phyloP scores from a whole-genome alignment of 2,797 vertebrate species.

The Vireo griseus region DNA sequence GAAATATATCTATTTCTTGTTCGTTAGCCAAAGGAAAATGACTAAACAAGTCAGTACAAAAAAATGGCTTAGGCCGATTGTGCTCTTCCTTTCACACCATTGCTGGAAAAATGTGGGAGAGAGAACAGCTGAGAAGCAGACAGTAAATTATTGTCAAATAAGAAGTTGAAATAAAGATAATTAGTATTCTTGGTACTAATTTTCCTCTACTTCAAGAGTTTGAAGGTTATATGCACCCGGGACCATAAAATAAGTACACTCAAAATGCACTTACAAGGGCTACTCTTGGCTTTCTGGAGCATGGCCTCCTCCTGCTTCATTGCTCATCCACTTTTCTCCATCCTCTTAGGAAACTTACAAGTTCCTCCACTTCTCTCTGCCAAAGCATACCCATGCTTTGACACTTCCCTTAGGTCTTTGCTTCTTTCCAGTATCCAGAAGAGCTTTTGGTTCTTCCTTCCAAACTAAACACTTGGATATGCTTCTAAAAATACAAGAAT shows the following conservation, averaged over 20 bases:
- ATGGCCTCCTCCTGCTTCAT: neutral
- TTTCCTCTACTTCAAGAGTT: neutral
- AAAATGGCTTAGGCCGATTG: neutral
- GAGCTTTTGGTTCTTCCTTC: neutral
- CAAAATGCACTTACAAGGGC: neutral
- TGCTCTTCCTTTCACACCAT: neutral
- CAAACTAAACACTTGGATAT: neutral
- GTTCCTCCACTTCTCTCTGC: neutral
- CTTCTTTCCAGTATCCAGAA: neutral
- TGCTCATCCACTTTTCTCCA: neutral
- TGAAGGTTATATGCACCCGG: neutral
- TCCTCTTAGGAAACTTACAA: neutral
- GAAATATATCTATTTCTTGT: neutral
- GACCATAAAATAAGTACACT: neutral
- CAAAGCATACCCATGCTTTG: neutral
- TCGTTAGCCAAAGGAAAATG: neutral
- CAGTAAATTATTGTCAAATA: neutral
- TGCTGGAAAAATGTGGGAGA: neutral
- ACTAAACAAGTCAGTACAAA: neutral
- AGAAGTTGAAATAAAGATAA: neutral
- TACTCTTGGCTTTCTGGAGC: neutral
- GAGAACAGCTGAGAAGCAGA: neutral
- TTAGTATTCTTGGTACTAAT: neutral
- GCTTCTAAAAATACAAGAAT: neutral
- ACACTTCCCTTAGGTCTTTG: neutral